Conservation (phyloP, 2,797 vertebrate species). For the Aselliscus stoliczkanus region DNA sequence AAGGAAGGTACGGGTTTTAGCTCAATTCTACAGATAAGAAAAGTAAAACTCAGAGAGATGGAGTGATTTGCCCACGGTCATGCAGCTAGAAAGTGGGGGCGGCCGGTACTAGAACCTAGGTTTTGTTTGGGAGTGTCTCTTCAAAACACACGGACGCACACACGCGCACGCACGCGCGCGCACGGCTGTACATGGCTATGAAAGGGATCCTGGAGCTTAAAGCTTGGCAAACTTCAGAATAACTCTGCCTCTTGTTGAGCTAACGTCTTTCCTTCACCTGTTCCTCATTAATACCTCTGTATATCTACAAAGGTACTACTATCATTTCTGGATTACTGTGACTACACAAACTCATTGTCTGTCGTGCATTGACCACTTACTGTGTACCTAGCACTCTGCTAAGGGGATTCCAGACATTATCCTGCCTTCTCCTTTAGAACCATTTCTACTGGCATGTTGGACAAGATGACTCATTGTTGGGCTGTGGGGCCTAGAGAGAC, state of each 20-base stretch:
- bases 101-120: not conserved
- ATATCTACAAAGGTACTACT: not conserved
- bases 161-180: accelerated
- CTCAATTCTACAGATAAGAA: not conserved
- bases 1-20: not conserved
- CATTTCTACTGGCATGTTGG: not conserved
- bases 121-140: not conserved
- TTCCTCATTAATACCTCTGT: not conserved
- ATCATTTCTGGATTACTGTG: not conserved
- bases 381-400: not conserved
- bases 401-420: not conserved
- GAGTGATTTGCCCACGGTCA: not conserved
- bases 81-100: not conserved
- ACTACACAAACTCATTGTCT: not conserved
- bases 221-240: not conserved
- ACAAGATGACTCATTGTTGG: not conserved
- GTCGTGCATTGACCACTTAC: not conserved
- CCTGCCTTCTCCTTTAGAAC: not conserved
- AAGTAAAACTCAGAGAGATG: not conserved
- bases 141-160: accelerated
- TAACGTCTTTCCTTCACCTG: not conserved
- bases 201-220: not conserved
- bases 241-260: not conserved
- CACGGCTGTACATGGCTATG: not conserved
- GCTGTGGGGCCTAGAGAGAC: not conserved